Conservation (phyloP, 64 coral and sea anemone genomes). For the Pocillopora verrucosa region DNA sequence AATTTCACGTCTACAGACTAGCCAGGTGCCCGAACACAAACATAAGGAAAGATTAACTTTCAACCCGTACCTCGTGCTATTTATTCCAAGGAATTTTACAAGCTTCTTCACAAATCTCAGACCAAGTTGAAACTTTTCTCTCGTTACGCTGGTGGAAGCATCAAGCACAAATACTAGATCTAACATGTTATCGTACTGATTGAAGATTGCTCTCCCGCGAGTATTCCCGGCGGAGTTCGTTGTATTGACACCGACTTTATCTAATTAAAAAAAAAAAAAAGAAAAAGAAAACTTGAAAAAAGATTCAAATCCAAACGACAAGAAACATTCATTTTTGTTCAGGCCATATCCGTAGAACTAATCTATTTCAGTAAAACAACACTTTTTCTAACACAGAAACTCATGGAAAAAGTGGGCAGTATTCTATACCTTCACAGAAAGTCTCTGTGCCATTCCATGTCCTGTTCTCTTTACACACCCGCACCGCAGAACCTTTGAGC, state of each 20-base stretch:
- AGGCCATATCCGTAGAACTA: no score
- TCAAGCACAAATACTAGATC: slow-evolving; percentile 89
- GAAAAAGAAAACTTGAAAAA: no score
- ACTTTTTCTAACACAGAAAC: no score
- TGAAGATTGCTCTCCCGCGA: slow-evolving; percentile 48
- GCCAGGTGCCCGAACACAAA: no score
- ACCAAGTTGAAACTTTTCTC: slow-evolving; percentile 41
- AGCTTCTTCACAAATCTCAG: slow-evolving; percentile 54
- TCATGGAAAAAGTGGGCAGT: no score
- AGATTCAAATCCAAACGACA: no score
- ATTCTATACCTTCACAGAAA: slow-evolving; percentile 64
- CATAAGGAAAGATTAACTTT: no score
- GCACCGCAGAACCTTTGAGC: slow-evolving; percentile 53
- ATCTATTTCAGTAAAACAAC: not conserved
- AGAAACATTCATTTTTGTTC: no score
- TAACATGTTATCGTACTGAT: slow-evolving; percentile 36
- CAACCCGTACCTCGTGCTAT: slow-evolving; percentile 23
- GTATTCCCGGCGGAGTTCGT: slow-evolving; percentile 5
- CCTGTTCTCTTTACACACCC: slow-evolving; percentile 55
- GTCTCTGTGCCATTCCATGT: slow-evolving; percentile 74
- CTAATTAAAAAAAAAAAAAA: slow-evolving; percentile 12
- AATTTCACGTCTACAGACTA: no score
- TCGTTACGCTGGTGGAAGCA: slow-evolving; percentile 69
- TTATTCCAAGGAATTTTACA: slow-evolving; percentile 41
- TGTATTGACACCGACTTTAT: slow-evolving; percentile 56